phyloP scores from a whole-genome alignment of 2,797 vertebrate genomes.

The Hapalemur alaotrensis region DNA sequence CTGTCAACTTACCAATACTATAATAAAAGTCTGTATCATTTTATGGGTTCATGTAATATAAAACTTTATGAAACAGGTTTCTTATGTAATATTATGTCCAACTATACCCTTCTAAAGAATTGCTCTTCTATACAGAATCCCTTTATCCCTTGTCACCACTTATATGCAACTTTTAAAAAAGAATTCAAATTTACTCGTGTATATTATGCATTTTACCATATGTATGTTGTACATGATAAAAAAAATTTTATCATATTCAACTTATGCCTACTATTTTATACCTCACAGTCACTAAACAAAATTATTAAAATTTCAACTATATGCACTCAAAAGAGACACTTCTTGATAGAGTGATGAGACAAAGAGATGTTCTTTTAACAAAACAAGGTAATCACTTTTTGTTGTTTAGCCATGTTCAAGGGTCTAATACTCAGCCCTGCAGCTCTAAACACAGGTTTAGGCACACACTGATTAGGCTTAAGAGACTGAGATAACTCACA shows the following conservation, averaged over 20 bases:
- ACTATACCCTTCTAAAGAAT: neutral
- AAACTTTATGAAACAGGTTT: neutral
- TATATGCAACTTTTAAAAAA: neutral
- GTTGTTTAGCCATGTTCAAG: neutral
- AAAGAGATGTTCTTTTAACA: neutral
- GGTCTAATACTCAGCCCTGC: neutral
- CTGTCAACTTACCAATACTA: neutral
- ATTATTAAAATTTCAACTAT: conserved; percentile 31
- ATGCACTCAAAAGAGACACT: neutral
- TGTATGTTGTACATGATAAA: neutral
- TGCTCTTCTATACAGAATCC: neutral
- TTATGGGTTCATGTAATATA: conserved; percentile 16
- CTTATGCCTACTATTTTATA: neutral
- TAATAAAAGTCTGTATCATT: neutral
- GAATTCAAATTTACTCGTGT: neutral
- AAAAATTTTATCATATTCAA: conserved; percentile 8
- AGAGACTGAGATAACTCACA: neutral
- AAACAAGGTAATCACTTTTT: neutral
- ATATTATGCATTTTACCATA: neutral
- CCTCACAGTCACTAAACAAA: neutral
- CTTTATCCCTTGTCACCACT: neutral
- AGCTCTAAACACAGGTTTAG: neutral
- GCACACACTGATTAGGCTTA: neutral
- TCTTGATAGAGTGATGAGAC: neutral
- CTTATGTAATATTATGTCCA: neutral